Conservation (phyloP, 2,888 invertebrate species). For the Uropetala carovei region DNA sequence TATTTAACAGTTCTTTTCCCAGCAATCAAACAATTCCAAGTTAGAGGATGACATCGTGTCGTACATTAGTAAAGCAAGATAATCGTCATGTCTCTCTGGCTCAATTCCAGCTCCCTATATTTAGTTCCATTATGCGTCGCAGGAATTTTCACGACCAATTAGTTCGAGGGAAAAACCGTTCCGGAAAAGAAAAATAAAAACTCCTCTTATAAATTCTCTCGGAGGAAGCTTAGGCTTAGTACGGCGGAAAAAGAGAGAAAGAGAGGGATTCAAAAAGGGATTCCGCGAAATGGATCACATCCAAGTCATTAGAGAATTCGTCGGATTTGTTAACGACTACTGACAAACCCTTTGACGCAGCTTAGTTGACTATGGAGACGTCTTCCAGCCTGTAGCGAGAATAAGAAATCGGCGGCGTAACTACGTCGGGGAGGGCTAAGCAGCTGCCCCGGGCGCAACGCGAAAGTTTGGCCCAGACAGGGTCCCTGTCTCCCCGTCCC, state of each 20-base stretch:
- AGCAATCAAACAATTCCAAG: not conserved
- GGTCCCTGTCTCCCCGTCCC: too few species aligned
- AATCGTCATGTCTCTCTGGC: not conserved
- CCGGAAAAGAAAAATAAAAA: not conserved
- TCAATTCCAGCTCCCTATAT: not conserved
- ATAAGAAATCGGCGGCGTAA: not conserved
- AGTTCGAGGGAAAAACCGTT: not conserved
- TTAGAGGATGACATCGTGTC: not conserved
- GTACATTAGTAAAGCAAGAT: not conserved
- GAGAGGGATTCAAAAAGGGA: not conserved
- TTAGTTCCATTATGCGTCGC: not conserved
- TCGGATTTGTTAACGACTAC: not conserved
- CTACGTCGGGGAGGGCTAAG: too few species aligned
- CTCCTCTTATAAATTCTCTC: not conserved
- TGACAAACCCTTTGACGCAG: conserved; percentile 11
- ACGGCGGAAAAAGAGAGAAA: not conserved
- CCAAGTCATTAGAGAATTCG: conserved; percentile 19
- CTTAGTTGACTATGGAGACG: not conserved
- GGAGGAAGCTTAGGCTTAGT: not conserved
- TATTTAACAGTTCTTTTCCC: not conserved
- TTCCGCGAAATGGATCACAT: not conserved
- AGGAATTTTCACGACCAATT: conserved; percentile 29
- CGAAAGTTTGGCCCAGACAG: too few species aligned
- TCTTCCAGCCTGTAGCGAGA: not conserved
- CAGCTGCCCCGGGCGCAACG: too few species aligned